Conservation (phyloP, 2,888 invertebrate species). For the Agrochola lota region DNA sequence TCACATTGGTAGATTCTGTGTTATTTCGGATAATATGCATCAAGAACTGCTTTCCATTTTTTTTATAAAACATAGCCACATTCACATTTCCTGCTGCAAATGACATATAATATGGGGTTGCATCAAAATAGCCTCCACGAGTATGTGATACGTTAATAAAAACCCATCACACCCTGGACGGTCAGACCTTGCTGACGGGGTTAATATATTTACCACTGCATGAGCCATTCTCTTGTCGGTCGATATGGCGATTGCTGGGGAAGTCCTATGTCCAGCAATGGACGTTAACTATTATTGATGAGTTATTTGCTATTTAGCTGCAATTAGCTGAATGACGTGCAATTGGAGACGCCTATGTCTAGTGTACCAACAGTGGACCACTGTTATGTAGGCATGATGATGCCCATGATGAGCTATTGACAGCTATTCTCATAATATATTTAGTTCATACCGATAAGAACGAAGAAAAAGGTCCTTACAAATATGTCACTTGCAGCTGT, state of each 20-base stretch:
- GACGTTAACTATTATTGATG: too few relatives aligned
- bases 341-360: neutral
- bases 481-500: constrained; percentile 1
- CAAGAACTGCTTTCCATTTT: constrained; percentile 2
- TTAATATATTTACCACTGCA: neutral
- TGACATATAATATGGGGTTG: constrained; percentile 3
- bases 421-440: neutral
- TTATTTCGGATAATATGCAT: constrained; percentile 26
- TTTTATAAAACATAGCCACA: constrained; percentile 25
- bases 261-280: neutral
- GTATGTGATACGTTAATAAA: neutral
- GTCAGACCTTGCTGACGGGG: neutral
- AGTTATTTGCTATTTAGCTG: too few relatives aligned
- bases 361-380: too few relatives aligned
- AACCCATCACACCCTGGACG: neutral
- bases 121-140: neutral
- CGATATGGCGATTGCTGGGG: too few relatives aligned
- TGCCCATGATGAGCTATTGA: neutral
- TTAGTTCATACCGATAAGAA: neutral
- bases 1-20: neutral
- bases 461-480: neutral
- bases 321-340: too few relatives aligned
- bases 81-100: constrained; percentile 21
- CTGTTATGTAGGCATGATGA: too few relatives aligned
- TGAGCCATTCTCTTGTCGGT: neutral